These are phyloP conservation scores for Pocillopora damicornis DNA, from an alignment of 64 coral and sea anemone species.

Conservation along the genomic window DNA sequence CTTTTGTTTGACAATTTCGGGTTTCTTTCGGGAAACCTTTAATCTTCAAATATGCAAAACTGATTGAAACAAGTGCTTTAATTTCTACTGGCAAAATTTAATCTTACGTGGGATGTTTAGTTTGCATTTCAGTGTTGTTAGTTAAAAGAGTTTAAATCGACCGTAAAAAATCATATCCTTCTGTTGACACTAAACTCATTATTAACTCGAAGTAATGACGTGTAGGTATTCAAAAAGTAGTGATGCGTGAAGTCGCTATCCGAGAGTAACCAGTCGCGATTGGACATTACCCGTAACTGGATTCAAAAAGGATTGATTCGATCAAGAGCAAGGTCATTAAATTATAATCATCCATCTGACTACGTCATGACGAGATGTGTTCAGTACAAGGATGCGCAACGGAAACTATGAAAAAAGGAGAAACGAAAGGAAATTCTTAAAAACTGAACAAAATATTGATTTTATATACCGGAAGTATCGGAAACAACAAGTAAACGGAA, in stretches of 20 bases:
- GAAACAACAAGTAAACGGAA: no score
- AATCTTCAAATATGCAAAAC: background rate
- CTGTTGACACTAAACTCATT: background rate
- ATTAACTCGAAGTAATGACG: background rate
- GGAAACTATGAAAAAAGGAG: no score
- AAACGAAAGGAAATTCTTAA: no score
- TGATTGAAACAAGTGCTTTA: background rate
- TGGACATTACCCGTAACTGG: background rate
- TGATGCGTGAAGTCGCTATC: no score
- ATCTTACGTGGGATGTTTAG: background rate
- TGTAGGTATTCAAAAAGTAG: background rate
- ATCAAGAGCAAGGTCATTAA: no score
- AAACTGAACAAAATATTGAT: no score
- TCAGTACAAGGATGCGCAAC: no score
- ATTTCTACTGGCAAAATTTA: background rate
- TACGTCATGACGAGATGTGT: no score
- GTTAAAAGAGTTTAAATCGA: background rate
- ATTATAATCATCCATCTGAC: no score
- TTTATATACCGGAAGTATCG: no score
- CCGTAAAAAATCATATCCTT: background rate
- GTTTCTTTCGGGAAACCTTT: background rate
- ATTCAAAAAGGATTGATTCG: background rate
- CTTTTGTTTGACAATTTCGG: background rate
- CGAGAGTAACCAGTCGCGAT: no score
- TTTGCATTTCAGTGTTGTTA: constrained; percentile 1